phyloP scores from a whole-genome alignment of 2,888 invertebrate species.

The Pyralis farinalis region DNA sequence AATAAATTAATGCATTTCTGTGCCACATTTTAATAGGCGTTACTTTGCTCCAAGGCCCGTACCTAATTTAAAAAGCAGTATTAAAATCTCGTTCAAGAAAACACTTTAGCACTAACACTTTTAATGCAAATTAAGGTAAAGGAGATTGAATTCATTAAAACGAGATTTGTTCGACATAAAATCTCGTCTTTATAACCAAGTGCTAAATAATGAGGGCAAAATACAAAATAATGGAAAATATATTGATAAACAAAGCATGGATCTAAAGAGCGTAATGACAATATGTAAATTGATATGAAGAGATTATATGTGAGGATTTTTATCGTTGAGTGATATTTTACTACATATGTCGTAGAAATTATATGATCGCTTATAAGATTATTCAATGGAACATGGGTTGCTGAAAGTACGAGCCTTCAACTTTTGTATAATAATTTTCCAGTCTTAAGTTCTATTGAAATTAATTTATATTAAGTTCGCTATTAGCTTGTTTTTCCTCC shows the following conservation, averaged over 20 bases:
- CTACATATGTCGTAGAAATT: no score
- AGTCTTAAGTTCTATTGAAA: no score
- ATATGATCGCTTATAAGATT: no score
- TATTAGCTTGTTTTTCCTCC: no score
- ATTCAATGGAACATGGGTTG: no score
- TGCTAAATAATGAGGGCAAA: constrained; percentile 3
- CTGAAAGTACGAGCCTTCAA: no score
- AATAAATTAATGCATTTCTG: constrained; percentile 9
- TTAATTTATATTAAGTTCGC: no score
- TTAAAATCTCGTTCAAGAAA: constrained; percentile 53
- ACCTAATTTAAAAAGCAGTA: constrained; percentile 7
- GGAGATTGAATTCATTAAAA: constrained; percentile 52
- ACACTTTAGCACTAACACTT: constrained; percentile 47
- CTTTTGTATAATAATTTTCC: no score
- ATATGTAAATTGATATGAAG: no score
- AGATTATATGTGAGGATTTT: no score
- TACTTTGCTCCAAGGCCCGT: constrained; percentile 3
- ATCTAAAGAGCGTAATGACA: no score
- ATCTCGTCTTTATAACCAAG: constrained; percentile 3
- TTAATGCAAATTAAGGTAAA: constrained; percentile 60
- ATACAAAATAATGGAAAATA: not conserved
- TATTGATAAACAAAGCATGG: not conserved
- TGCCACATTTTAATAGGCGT: constrained; percentile 10
- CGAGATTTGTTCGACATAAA: constrained; percentile 28
- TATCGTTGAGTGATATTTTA: no score